Evolutionary conservation across 2,113 vertebrate genomes (phyloP).

Genomic region (Urocitellus parryii): DNA sequence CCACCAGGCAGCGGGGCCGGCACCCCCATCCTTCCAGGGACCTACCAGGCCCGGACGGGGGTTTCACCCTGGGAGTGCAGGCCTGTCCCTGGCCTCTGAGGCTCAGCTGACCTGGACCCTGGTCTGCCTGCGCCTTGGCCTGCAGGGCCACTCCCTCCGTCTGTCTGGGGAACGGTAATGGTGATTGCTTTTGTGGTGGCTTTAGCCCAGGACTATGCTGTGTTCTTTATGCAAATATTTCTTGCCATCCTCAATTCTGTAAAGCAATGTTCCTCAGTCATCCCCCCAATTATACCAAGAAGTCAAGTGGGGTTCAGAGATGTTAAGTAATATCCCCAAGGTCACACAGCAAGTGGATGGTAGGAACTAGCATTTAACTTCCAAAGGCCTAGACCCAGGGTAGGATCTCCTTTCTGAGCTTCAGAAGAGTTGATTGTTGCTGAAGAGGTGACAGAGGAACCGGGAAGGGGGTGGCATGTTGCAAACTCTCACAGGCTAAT

Average conservation of each 20-base stretch:
- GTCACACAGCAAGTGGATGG: background rate
- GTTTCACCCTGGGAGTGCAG: background rate
- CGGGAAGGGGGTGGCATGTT: accelerated
- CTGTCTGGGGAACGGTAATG: background rate
- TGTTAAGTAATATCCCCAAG: background rate
- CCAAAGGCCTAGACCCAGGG: background rate
- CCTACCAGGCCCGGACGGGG: background rate
- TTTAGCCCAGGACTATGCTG: background rate
- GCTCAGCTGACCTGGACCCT: background rate
- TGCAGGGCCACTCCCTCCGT: background rate
- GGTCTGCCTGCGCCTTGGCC: conserved; percentile 15
- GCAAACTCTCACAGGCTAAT: no score
- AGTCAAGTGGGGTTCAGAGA: background rate
- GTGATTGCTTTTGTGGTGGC: background rate
- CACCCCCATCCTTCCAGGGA: no score
- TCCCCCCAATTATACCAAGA: background rate
- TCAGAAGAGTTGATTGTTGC: background rate
- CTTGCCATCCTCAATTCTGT: background rate
- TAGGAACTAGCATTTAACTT: background rate
- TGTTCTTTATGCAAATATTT: background rate
- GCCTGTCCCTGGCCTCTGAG: background rate
- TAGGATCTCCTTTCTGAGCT: background rate
- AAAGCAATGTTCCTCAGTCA: background rate
- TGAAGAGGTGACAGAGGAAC: background rate
- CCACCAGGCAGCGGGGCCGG: no score